Evolutionary conservation across 2,113 vertebrate species (phyloP).

Genomic region (Seriola dumerili): DNA sequence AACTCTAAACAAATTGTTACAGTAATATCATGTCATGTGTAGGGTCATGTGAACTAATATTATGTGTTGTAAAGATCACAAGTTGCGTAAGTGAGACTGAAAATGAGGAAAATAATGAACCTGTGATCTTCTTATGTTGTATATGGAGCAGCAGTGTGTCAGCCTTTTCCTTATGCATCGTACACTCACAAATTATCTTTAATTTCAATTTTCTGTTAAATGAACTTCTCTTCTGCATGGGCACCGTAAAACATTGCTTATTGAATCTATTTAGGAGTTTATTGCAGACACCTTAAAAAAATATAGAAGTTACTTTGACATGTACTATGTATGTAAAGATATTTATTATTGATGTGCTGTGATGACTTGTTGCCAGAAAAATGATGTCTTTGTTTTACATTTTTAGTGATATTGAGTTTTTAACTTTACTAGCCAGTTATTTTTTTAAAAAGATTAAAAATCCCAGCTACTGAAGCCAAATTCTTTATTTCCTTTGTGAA

Average conservation of each 20-base stretch:
- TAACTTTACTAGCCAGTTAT: not conserved
- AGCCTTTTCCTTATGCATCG: too few relatives aligned
- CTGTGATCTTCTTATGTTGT: too few relatives aligned
- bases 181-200: not conserved
- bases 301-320: too few relatives aligned
- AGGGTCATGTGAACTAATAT: not conserved
- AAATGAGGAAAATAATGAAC: not conserved
- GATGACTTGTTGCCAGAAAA: not conserved
- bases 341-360: not conserved
- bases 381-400: not conserved
- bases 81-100: not conserved
- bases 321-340: too few relatives aligned
- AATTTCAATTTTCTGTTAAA: not conserved
- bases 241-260: not conserved
- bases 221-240: too few relatives aligned
- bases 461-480: not conserved
- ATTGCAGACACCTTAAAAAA: not conserved
- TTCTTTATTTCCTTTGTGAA: conserved; percentile 31
- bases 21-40: too few relatives aligned
- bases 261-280: not conserved
- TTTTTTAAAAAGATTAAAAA: conserved; percentile 4
- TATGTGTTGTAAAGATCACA: not conserved
- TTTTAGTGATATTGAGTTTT: conserved; percentile 11
- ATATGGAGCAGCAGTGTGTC: not conserved
- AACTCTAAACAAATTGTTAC: too few relatives aligned